Conservation (phyloP, 2,113 vertebrate genomes). For the Ictalurus punctatus region DNA sequence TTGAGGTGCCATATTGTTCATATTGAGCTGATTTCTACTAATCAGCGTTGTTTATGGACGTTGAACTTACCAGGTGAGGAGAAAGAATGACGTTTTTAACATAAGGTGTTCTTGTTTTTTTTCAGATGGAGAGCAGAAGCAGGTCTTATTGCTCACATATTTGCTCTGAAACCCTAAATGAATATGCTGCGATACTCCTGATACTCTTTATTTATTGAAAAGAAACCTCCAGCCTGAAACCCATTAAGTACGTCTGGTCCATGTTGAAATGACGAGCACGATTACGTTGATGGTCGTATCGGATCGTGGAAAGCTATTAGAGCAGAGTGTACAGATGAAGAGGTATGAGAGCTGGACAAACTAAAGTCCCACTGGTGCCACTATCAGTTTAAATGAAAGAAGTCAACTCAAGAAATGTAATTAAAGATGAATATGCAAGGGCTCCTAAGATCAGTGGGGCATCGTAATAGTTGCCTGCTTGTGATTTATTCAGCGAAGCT, state of each 20-base stretch:
- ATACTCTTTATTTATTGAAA: not conserved
- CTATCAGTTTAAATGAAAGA: not conserved
- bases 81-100: not conserved
- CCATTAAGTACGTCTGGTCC: not conserved
- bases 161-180: not conserved
- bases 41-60: constrained; percentile 4
- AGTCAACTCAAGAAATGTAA: not conserved
- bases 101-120: not conserved
- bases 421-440: constrained; percentile 5
- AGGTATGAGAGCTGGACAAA: not conserved
- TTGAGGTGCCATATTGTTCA: constrained; percentile 13
- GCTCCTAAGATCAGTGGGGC: not conserved
- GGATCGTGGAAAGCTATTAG: not conserved
- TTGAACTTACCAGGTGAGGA: not conserved
- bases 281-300: not conserved
- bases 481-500: constrained; percentile 4
- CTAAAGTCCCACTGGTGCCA: not conserved
- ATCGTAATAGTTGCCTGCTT: not conserved
- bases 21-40: not conserved
- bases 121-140: not conserved
- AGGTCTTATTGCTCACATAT: not conserved
- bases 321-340: not conserved
- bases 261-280: not conserved
- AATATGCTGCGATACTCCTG: not conserved
- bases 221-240: not conserved